phyloP scores from a whole-genome alignment of 2,888 invertebrate species.

The Volucella inflata region DNA sequence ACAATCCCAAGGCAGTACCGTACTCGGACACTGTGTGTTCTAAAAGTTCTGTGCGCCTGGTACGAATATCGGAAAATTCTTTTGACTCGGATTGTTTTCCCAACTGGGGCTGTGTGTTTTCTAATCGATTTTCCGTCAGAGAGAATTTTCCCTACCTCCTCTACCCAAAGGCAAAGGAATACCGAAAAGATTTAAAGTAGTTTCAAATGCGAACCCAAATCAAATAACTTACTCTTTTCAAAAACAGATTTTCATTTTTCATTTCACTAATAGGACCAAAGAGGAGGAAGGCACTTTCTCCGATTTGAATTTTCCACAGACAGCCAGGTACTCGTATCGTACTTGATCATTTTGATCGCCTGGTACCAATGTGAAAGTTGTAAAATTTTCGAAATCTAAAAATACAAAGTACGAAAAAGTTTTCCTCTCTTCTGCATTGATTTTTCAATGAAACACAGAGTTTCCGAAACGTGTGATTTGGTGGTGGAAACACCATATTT shows the following conservation, averaged over 20 bases:
- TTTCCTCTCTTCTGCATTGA: conserved; percentile 19
- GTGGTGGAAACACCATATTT: conserved; percentile 1
- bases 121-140: conserved; percentile 47
- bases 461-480: conserved; percentile 14
- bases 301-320: conserved; percentile 26
- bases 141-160: conserved; percentile 36
- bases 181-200: conserved; percentile 26
- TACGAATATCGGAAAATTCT: conserved; percentile 83
- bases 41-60: conserved; percentile 79
- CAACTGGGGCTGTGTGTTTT: not conserved
- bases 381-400: conserved; percentile 61
- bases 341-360: conserved; percentile 45
- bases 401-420: conserved; percentile 4
- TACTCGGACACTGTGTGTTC: conserved; percentile 11
- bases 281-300: not conserved
- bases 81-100: conserved; percentile 80
- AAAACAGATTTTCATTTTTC: not conserved
- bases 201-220: too few species aligned
- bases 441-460: conserved; percentile 55
- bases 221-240: conserved; percentile 29
- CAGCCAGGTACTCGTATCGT: not conserved
- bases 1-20: not conserved
- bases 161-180: not conserved
- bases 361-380: conserved; percentile 68
- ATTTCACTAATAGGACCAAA: too few species aligned